Evolutionary conservation across 2,113 vertebrate species (phyloP), one percentile per base, ranked within the genome.

Genomic region (Bothrops jararaca): DNA sequence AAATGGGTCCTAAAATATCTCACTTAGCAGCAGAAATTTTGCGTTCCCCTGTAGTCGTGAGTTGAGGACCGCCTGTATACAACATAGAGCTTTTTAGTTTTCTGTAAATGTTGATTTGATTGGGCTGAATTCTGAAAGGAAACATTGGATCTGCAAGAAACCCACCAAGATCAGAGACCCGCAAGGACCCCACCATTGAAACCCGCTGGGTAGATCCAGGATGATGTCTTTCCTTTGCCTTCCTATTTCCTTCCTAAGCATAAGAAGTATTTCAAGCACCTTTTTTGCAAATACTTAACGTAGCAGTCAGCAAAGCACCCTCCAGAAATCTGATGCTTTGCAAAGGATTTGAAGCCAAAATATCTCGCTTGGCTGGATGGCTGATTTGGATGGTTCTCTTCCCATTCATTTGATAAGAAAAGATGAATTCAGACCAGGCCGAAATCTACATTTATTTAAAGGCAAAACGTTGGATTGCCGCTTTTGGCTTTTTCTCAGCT

Each of bases 31-130:
- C 56, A 2, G 1, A 22, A 23, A 58, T 58, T 8, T 58, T 24
- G 8, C 7, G 7, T 2, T 58, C 57, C 0, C 9, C 24, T 24
- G 8, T 0, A 7, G 57, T 24, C 0, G 1, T 58, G 24, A 24
- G 23, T 58, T 8, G 23, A 58, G 57, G 23, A 58, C 1, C 1
- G 3, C 15, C 22, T 29, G 60, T 13, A 12, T 50, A 8, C 26
- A 64, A 64, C 12, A 0, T 4, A n/a, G 60, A 64, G 60, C 4
- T 64, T 26, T 12, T 29, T 60, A 13, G 24, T 11, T 64, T 64
- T 64, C 60, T 13, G 3, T n/a, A 5, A 64, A 64, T 3, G 26
- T 64, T 13, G 26, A 64, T n/a, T 29, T 26, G 60, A 5, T 12
- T n/a, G 60, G 60, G 26, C 60, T 11, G 26, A 64, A 64, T n/a